Base-by-base conservation (phyloP, 1,140 invertebrate species). In the Grapholita molesta region DNA sequence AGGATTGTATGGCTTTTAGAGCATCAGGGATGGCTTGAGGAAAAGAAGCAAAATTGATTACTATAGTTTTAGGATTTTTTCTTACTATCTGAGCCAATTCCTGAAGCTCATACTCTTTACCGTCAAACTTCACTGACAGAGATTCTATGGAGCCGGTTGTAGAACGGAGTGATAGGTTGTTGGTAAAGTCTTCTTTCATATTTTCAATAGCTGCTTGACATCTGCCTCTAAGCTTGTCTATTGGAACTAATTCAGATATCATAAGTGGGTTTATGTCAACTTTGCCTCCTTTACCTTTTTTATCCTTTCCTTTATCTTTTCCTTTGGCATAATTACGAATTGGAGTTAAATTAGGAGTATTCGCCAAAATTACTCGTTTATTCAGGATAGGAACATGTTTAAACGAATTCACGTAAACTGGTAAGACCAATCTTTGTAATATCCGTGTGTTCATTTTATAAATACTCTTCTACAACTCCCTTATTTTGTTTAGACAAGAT, bases 81-180 rank as follows among this genome's bases (percentile, higher is more conserved):
- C 96, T 93, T 2, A 95, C 93, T 57, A 99, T 95, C 89, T 98
- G 96, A n/a, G 96, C 97, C 12, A 99, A 84, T 84, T 99, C 97
- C 90, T 98, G 96, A 52, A 99, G 85, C 23, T 95, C 94, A 84
- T 97, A 97, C 57, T 96, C 95, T 72, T 97, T 95, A 0, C 95
- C 96, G 73, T 98, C 96, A 69, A 96, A 94, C 67, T 94, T 95
- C 0, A 99, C 94, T 68, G 83, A 79, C 0, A 99, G 76, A 23
- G 94, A 94, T 84, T 98, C 97, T 77, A 99, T 94, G 0, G 96
- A 94, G 25, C 97, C 96, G 68, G 94, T 92, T 0, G 94, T 93
- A 0, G 96, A 96, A 28, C 96, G 93, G 30, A 97, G 69, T 8
- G 94, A 95, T 21, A 98, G 89, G 82, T 97, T 94, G 80, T 97